phyloP scores from a whole-genome alignment of 2,113 vertebrate genomes.

The Pristiophorus japonicus region DNA sequence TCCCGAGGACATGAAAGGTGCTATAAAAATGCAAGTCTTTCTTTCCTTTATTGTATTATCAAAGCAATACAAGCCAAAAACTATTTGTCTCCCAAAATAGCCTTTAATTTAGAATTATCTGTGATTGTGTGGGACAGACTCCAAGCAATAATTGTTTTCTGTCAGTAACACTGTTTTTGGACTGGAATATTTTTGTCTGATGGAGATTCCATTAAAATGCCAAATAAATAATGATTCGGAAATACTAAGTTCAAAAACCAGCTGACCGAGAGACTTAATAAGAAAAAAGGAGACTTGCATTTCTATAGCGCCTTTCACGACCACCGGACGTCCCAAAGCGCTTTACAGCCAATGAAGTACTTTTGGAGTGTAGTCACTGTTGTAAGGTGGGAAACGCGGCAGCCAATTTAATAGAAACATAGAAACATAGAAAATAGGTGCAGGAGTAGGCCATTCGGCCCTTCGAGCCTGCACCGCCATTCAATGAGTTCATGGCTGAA shows the following conservation, averaged over 20 bases:
- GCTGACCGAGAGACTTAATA: neutral
- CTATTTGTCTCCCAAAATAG: neutral
- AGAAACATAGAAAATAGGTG: too few relatives aligned
- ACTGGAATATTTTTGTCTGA: neutral
- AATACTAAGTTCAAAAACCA: neutral
- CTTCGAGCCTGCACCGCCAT: too few relatives aligned
- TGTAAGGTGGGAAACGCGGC: too few relatives aligned
- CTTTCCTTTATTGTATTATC: neutral
- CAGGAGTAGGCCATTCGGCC: too few relatives aligned
- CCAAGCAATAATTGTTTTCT: neutral
- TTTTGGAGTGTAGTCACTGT: too few relatives aligned
- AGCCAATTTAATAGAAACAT: too few relatives aligned
- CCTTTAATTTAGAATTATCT: neutral
- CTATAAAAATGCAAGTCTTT: neutral
- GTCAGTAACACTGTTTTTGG: neutral
- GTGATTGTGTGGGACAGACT: neutral
- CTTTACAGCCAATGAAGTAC: too few relatives aligned
- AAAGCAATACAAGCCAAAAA: neutral
- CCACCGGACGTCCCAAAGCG: too few relatives aligned
- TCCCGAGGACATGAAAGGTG: neutral
- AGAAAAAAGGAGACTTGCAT: too few relatives aligned
- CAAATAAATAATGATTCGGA: neutral
- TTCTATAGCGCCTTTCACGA: too few relatives aligned
- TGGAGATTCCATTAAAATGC: neutral
- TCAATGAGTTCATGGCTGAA: too few relatives aligned